Base-by-base conservation (phyloP, 1,140 invertebrate species). In the Drosophila mayri region DNA sequence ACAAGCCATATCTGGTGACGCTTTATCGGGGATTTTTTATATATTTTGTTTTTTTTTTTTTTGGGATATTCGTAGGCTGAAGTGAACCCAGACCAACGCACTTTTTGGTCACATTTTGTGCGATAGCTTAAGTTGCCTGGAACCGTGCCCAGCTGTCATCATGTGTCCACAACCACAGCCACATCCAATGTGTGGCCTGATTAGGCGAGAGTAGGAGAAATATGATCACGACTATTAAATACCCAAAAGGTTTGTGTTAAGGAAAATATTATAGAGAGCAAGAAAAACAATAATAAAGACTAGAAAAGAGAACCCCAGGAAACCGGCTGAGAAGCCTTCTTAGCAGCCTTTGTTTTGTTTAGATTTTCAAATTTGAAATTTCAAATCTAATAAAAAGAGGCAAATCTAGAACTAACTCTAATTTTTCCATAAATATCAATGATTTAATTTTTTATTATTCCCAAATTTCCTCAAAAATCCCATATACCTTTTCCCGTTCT, bases 81-180 rank as follows among this genome's bases (percentile, higher is more conserved):
- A 46, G 9, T 28, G 57, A 47, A 16, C 22, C 38, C 38, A 22
- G 38, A 50, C 46, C 54, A 66, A 47, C 74, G 60, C 70, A 63
- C 38, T 60, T 65, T 67, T 62, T 10, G 52, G 68, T 55, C 68
- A 35, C 54, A 41, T 64, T 64, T 65, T 64, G 35, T 46, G 55
- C 59, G 80, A 87, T 87, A 87, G 66, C 80, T 67, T 83, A 67
- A 84, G 84, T 88, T 80, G 85, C 72, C 62, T 76, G 83, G 52
- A 87, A 87, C 50, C 84, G 25, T n/a, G 64, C 52, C 55, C 84
- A 87, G 84, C 84, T 87, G 84, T 87, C 85, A 80, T 67, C 70
- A 62, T 80, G 49, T 43, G 44, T 35, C 35, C 38, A 16, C 37
- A 50, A 18, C 10, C 47, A 50, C 28, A 38, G 16, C 22, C 41